A percentile compares a stretch with the other conserved stretches of the same genome.
phyloP scores from a whole-genome alignment of 2,113 vertebrate species.

The Todiramphus chloris region DNA sequence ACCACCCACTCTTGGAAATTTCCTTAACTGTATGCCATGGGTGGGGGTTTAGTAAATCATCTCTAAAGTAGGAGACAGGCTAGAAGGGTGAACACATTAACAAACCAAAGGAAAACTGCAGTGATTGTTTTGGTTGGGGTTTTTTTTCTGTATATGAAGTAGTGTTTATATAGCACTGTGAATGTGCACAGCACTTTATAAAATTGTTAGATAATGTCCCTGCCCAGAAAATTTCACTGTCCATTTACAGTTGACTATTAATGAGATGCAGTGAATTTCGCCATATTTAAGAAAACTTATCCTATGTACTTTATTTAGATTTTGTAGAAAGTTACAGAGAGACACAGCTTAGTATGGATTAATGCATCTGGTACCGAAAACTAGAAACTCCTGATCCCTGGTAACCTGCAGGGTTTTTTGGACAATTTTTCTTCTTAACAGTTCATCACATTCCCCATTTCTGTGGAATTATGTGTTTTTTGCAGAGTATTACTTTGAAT shows the following conservation, averaged over 20 bases:
- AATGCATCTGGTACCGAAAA: not conserved
- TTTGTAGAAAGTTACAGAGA: not conserved
- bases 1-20: not conserved
- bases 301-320: not conserved
- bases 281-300: not conserved
- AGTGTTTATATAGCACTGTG: slow-evolving; percentile 29
- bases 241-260: slow-evolving; percentile 7
- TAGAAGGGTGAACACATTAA: slow-evolving; percentile 13
- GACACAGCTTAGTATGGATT: not conserved
- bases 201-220: not conserved
- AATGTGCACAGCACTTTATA: slow-evolving; percentile 56
- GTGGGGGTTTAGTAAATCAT: slow-evolving; percentile 20
- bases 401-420: not conserved
- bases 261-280: slow-evolving; percentile 29
- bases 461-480: not conserved
- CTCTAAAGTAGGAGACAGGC: not conserved
- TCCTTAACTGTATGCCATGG: not conserved
- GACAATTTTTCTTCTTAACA: not conserved
- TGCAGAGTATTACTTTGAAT: slow-evolving; percentile 7
- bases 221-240: slow-evolving; percentile 6
- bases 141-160: not conserved
- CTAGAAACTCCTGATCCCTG: not conserved
- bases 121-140: not conserved
- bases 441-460: not conserved
- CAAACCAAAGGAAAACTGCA: slow-evolving; percentile 68